phyloP scores from a whole-genome alignment of 1,140 invertebrate genomes.

The Trachelipus rathkii region DNA sequence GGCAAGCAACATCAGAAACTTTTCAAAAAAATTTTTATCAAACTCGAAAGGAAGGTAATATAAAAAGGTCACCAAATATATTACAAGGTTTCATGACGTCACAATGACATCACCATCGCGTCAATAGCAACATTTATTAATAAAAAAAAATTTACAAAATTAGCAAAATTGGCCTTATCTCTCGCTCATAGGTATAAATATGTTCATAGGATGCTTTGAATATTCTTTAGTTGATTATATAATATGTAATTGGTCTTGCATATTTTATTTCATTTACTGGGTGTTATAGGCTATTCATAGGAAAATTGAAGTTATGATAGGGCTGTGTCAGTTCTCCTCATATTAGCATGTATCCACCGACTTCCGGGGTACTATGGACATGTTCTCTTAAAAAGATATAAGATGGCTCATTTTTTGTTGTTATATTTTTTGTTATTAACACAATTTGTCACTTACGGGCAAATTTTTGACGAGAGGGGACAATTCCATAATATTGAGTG shows the following conservation, averaged over 20 bases:
- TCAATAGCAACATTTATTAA: constrained; percentile 34
- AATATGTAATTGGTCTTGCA: not conserved
- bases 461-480: too few species aligned
- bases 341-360: not conserved
- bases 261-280: not conserved
- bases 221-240: not conserved
- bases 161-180: constrained; percentile 41
- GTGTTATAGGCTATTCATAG: not conserved
- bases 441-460: too few species aligned
- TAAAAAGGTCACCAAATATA: too few species aligned
- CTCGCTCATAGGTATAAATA: constrained; percentile 32
- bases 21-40: too few species aligned
- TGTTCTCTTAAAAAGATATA: too few species aligned
- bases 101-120: too few species aligned
- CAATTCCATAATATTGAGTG: too few species aligned
- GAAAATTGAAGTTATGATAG: not conserved
- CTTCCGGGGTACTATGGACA: too few species aligned
- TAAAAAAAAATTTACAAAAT: constrained; percentile 31
- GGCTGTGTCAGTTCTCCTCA: not conserved
- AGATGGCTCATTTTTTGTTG: too few species aligned
- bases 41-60: constrained; percentile 26
- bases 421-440: too few species aligned
- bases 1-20: too few species aligned
- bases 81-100: too few species aligned
- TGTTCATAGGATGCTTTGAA: not conserved